Percentiles rank a stretch among this genome's conserved stretches.
phyloP scores from a whole-genome alignment of 2,797 vertebrate species.

The Paguma larvata region DNA sequence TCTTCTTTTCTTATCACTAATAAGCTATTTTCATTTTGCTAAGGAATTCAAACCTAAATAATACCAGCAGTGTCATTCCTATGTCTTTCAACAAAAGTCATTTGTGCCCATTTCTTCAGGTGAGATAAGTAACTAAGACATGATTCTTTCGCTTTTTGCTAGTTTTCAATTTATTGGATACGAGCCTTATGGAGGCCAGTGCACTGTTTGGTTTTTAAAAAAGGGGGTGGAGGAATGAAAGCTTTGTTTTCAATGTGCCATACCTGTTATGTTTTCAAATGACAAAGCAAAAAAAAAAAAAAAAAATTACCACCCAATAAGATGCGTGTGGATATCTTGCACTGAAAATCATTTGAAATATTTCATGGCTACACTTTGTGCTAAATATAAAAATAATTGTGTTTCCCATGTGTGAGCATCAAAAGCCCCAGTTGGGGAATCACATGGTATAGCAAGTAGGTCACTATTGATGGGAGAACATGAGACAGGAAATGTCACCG shows the following conservation, averaged over 20 bases:
- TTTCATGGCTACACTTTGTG: constrained; percentile 72
- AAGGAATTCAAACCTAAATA: constrained; percentile 18
- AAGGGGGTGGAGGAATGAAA: not conserved
- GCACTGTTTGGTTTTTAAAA: constrained; percentile 3
- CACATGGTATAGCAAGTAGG: constrained; percentile 54
- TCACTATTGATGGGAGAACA: constrained; percentile 75
- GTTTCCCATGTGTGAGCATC: constrained; percentile 80
- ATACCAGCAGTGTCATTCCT: not conserved
- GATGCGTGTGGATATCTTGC: constrained; percentile 47
- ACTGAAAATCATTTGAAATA: constrained; percentile 59
- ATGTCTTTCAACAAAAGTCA: constrained; percentile 18
- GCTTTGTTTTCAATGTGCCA: constrained; percentile 63
- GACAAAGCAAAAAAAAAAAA: constrained; percentile 19
- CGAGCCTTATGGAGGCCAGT: not conserved
- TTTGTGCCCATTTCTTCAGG: constrained; percentile 45
- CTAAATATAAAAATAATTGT: constrained; percentile 80
- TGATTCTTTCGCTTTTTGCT: constrained; percentile 35
- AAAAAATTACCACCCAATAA: constrained; percentile 35
- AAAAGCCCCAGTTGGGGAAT: constrained; percentile 78
- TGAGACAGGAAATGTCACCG: constrained; percentile 71
- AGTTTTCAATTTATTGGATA: constrained; percentile 55
- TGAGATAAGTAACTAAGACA: constrained; percentile 33
- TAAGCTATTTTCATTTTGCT: constrained; percentile 59
- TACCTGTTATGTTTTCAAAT: constrained; percentile 66
- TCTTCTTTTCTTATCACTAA: constrained; percentile 16